Base-by-base conservation (phyloP, 2,113 vertebrate genomes). In the Rhadina sibilatrix region DNA sequence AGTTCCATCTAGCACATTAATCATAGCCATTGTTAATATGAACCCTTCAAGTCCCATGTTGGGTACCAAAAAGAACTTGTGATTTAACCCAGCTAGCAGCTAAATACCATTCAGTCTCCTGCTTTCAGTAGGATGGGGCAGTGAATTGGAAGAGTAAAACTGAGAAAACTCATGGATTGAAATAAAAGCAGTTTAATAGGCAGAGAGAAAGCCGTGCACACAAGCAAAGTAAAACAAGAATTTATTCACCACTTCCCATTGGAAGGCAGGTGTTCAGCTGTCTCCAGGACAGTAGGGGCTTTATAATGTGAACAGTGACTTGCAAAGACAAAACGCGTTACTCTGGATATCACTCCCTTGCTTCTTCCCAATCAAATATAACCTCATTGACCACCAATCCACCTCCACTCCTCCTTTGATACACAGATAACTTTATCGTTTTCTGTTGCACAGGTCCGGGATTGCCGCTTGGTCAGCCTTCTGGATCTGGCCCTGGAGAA, bases 401-500 rank as follows among this genome's bases (percentile, higher is more conserved):
- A 15, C 18, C 21, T 65, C 21, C 21, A 40, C 24, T 3, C 17
- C n/a, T 81, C 23, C 22, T 52, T 59, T 59, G 28, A 44, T 44
- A 24, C 8, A 59, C 10, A 52, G 44, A 37, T 49, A 31, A 6
- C 31, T 47, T 69, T 11, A 7, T 22, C 17, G 15, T 40, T 72
- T 72, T 19, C 15, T n/a, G 16, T 83, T 75, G 6, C 22, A 7
- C 30, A 99, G 98, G 98, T 99, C 60, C 96, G 98, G 24, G 89
- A 98, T 93, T 99, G 99, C 37, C 98, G 98, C 68, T 86, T 99
- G 66, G 78, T 56, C 16, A 69, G 97, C 46, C 98, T 98, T 20
- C 96, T 99, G 60, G 98, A 98, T 37, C 96, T 99, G 84, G 97
- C 98, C 7, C 91, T 97, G 76, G 98, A 98, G 89, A 99, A 99